Evolutionary conservation across 2,113 vertebrate genomes (phyloP).

Genomic region (Euleptes europaea): DNA sequence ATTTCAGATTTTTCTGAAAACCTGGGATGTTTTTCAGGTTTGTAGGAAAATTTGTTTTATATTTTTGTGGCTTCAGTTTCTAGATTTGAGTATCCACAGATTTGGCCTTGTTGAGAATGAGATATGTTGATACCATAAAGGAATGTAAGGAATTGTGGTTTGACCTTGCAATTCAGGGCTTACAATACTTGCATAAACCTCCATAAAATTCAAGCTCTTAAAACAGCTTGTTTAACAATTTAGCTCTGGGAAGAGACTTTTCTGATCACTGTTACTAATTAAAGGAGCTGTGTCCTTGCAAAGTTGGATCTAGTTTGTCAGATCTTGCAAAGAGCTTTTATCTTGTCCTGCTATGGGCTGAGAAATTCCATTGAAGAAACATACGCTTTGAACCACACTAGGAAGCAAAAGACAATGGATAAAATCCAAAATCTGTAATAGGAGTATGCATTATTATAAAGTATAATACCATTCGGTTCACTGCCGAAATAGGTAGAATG

Average conservation of each 20-base stretch:
- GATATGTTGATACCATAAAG: neutral
- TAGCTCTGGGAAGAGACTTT: neutral
- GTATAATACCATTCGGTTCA: conserved; percentile 17
- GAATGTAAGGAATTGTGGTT: neutral
- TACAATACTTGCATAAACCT: neutral
- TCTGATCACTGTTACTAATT: neutral
- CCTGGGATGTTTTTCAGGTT: too few relatives aligned
- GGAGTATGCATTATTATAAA: conserved; percentile 15
- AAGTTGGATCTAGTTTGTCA: neutral
- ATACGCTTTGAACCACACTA: neutral
- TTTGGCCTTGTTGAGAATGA: too few relatives aligned
- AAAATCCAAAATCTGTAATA: conserved; percentile 4
- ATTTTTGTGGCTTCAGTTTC: too few relatives aligned
- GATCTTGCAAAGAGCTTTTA: neutral
- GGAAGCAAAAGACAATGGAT: neutral
- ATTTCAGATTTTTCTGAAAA: too few relatives aligned
- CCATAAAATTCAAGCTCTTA: neutral
- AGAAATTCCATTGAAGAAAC: neutral
- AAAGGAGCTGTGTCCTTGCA: neutral
- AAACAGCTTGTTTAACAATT: neutral
- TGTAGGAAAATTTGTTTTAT: too few relatives aligned
- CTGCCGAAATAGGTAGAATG: conserved; percentile 14
- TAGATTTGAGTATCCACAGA: too few relatives aligned
- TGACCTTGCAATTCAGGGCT: neutral
- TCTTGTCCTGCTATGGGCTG: neutral